phyloP scores from a whole-genome alignment of 2,888 invertebrate species.

The Hedya salicella region DNA sequence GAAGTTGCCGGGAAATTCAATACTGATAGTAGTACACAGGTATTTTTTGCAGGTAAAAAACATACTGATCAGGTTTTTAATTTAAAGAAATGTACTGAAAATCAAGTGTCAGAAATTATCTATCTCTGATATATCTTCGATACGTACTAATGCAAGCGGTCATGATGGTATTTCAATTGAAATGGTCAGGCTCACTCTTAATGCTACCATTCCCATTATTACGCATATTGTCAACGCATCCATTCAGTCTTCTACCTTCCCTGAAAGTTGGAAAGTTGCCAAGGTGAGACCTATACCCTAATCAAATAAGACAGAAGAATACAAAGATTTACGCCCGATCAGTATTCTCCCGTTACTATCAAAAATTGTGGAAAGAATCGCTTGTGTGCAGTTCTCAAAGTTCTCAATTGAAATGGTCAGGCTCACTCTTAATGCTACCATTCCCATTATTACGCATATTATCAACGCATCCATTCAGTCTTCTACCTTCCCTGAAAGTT shows the following conservation, averaged over 20 bases:
- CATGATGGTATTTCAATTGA: slow-evolving; percentile 9
- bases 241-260: slow-evolving; percentile 24
- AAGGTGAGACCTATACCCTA: not conserved
- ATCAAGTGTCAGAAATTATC: not conserved
- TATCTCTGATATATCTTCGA: too few species aligned
- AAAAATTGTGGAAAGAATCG: too few species aligned
- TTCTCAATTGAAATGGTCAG: slow-evolving; percentile 5
- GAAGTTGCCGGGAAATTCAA: slow-evolving; percentile 1
- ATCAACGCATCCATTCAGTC: slow-evolving; percentile 39
- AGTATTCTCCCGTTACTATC: slow-evolving; percentile 8
- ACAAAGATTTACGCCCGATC: slow-evolving; percentile 1
- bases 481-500: slow-evolving; percentile 8
- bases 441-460: slow-evolving; percentile 37
- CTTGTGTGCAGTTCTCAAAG: too few species aligned
- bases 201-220: slow-evolving; percentile 31
- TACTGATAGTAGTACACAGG: not conserved
- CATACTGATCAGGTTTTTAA: not conserved
- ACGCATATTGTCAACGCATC: slow-evolving; percentile 39
- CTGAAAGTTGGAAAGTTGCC: slow-evolving; percentile 1
- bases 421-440: not conserved
- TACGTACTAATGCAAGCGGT: not conserved
- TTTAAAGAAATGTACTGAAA: not conserved
- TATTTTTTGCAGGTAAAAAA: not conserved
- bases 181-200: slow-evolving; percentile 2
- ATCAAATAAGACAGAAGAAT: not conserved